Evolutionary conservation across 2,797 vertebrate genomes (phyloP).

Genomic region (Propithecus deckenii): DNA sequence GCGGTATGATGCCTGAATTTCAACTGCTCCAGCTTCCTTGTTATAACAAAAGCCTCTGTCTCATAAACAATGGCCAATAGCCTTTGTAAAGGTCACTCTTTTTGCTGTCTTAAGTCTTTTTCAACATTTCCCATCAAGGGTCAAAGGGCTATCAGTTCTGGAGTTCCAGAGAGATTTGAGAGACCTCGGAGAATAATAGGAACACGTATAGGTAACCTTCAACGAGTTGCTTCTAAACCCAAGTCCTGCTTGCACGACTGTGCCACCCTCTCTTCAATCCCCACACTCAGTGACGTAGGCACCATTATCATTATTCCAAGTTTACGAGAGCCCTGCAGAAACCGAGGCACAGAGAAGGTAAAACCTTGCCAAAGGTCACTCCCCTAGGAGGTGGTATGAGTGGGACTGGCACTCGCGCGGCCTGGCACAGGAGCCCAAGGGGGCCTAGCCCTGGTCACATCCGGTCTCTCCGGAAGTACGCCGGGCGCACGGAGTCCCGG

Average conservation of each 20-base stretch:
- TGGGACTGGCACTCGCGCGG: accelerated
- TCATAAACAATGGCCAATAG: constrained; percentile 50
- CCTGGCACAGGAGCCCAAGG: background rate
- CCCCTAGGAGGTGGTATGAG: background rate
- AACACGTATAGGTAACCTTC: background rate
- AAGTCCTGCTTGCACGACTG: accelerated
- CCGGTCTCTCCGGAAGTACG: background rate
- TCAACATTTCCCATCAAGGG: constrained; percentile 52
- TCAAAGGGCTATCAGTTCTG: constrained; percentile 26
- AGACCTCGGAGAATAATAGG: background rate
- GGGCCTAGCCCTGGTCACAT: background rate
- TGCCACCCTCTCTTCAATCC: accelerated
- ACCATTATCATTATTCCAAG: accelerated
- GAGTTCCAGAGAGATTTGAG: background rate
- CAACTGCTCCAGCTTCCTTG: background rate
- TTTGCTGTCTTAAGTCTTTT: constrained; percentile 47
- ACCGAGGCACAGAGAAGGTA: background rate
- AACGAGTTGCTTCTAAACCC: background rate
- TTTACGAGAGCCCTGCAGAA: background rate
- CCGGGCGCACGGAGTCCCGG: background rate
- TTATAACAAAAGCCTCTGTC: constrained; percentile 64
- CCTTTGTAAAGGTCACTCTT: constrained; percentile 65
- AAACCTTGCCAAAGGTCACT: background rate
- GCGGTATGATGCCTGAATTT: background rate
- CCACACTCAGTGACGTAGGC: accelerated